A percentile compares a stretch with the other conserved stretches of the same genome.
Conservation (phyloP, 2,888 invertebrate species). For the Dugesia japonica region DNA sequence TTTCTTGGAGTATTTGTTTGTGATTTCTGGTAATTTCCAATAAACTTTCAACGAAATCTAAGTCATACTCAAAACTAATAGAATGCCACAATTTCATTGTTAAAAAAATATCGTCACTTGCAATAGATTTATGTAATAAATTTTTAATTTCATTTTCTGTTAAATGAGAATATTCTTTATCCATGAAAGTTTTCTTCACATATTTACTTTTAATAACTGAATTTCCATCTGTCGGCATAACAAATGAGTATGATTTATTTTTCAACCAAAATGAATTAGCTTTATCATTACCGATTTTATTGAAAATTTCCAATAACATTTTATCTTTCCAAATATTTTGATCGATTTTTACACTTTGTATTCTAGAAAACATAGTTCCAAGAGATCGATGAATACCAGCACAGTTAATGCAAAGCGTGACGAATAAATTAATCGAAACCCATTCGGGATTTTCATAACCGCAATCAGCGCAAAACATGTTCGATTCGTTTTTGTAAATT, state of each 20-base stretch:
- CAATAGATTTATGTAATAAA: not conserved
- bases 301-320: not conserved
- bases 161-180: not conserved
- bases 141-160: not conserved
- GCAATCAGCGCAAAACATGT: slow-evolving; percentile 14
- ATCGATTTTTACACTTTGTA: not conserved
- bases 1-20: not conserved
- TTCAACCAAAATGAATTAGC: not conserved
- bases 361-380: not conserved
- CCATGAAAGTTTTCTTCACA: not conserved
- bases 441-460: not conserved
- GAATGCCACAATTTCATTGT: not conserved
- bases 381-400: not conserved
- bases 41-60: not conserved
- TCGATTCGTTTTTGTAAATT: not conserved
- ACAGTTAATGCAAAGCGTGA: not conserved
- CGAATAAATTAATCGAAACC: not conserved
- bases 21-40: not conserved
- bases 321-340: no score
- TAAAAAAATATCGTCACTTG: not conserved
- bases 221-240: not conserved
- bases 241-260: not conserved
- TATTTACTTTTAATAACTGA: no score
- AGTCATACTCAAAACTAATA: not conserved
- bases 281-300: not conserved